These are phyloP conservation scores for Ctenosaura bakeri DNA, from an alignment of 2,797 vertebrate species.

Conservation along the genomic window DNA sequence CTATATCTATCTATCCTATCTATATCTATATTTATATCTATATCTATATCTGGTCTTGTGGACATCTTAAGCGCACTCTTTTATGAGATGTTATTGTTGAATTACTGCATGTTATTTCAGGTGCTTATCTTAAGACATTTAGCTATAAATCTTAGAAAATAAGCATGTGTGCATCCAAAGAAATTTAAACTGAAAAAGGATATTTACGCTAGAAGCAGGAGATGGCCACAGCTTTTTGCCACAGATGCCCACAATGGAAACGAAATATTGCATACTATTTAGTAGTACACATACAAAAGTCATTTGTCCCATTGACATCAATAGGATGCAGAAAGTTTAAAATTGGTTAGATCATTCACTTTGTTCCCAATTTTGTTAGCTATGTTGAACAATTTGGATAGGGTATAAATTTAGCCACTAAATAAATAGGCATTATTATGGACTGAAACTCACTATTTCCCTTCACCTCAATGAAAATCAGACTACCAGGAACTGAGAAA, in stretches of 20 bases:
- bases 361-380: background rate
- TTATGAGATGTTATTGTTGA: background rate
- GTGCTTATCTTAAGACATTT: background rate
- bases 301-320: background rate
- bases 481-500: conserved; percentile 41
- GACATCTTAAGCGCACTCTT: no score
- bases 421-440: background rate
- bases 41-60: no score
- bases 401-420: background rate
- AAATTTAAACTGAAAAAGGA: background rate
- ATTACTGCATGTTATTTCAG: background rate
- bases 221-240: background rate
- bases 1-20: no score
- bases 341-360: background rate
- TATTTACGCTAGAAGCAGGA: background rate
- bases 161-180: background rate
- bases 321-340: background rate
- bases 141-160: background rate
- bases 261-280: background rate
- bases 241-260: background rate
- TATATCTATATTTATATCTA: no score
- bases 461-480: conserved; percentile 24
- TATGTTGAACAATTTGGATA: background rate
- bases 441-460: background rate
- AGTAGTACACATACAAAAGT: background rate